Conservation (phyloP, 2,797 vertebrate genomes). For the Rhabdomys pumilio region DNA sequence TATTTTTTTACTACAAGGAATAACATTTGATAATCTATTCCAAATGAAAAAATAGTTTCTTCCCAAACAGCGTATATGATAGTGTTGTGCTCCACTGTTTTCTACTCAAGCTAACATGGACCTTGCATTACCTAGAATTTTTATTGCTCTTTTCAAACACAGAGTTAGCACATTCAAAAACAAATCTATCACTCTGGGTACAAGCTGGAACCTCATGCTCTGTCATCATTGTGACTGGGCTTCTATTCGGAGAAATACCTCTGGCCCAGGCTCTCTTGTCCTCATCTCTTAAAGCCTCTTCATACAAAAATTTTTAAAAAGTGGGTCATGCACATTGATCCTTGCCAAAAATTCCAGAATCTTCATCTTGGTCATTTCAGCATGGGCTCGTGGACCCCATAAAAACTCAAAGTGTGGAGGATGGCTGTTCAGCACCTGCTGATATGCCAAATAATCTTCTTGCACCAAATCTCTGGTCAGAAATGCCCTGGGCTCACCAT, state of each 20-base stretch:
- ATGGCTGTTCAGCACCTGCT: background rate
- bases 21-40: background rate
- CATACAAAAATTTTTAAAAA: background rate
- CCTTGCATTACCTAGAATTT: background rate
- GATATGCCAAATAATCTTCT: constrained; percentile 65
- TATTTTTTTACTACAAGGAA: background rate
- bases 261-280: background rate
- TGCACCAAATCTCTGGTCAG: constrained; percentile 60
- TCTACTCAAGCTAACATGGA: background rate
- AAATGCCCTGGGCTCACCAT: constrained; percentile 63
- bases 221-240: too few species aligned
- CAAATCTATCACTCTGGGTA: background rate
- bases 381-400: constrained; percentile 68
- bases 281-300: constrained; percentile 65
- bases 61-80: background rate
- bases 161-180: background rate
- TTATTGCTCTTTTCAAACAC: background rate
- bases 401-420: constrained; percentile 33
- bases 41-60: background rate
- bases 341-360: constrained; percentile 69
- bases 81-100: background rate
- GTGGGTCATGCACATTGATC: background rate
- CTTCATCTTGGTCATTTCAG: constrained; percentile 71
- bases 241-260: background rate
- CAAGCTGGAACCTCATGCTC: background rate